These are phyloP conservation scores for Dryoscopus gambensis DNA, from an alignment of 2,113 vertebrate genomes.

Conservation along the genomic window DNA sequence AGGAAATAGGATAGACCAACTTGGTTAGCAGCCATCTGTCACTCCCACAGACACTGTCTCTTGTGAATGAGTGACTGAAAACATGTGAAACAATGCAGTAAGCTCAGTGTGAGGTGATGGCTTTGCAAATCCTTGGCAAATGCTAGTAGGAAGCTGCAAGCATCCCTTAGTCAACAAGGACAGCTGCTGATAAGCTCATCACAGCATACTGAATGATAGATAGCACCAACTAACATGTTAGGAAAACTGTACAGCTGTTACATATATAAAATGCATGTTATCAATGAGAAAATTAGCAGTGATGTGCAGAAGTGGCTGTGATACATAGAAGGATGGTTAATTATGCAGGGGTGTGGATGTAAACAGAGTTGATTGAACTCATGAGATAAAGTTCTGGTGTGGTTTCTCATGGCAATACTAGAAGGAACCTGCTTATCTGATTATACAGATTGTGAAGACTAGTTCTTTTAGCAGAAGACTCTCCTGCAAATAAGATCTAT, in stretches of 20 bases:
- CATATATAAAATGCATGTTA: rapidly evolving
- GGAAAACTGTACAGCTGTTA: neutral
- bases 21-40: conserved; percentile 14
- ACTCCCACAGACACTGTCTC: neutral
- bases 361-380: neutral
- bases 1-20: neutral
- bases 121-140: neutral
- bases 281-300: neutral
- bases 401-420: neutral
- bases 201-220: neutral
- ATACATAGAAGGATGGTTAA: neutral
- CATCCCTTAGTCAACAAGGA: neutral
- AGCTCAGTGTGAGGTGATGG: neutral
- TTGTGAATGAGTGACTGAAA: neutral
- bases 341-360: neutral
- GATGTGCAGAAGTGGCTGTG: neutral
- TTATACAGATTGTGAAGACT: neutral
- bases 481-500: conserved; percentile 23
- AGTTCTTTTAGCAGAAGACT: conserved; percentile 34
- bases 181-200: neutral
- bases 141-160: neutral
- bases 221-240: neutral
- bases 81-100: neutral
- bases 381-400: neutral
- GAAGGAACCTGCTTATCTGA: conserved; percentile 32